phyloP scores from a whole-genome alignment of 2,797 vertebrate genomes.

The Macropodus opercularis region DNA sequence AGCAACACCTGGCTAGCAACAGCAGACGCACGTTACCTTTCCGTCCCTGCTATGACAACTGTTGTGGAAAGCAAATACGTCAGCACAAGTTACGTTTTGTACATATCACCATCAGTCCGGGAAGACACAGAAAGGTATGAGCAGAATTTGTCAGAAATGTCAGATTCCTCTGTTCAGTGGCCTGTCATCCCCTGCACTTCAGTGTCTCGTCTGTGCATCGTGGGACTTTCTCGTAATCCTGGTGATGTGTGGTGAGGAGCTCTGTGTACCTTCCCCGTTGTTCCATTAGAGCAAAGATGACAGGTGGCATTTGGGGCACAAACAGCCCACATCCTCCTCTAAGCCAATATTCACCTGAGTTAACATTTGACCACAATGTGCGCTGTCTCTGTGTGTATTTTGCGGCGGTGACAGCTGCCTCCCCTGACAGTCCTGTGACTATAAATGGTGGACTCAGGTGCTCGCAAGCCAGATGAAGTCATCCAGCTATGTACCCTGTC shows the following conservation, averaged over 20 bases:
- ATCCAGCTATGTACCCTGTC: conserved; percentile 61
- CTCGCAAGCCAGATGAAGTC: conserved; percentile 71
- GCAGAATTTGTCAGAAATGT: not conserved
- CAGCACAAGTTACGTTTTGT: not conserved
- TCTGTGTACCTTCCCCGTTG: conserved; percentile 57
- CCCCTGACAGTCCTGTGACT: conserved; percentile 54
- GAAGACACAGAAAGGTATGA: conserved; percentile 13
- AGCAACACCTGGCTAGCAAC: conserved; percentile 77
- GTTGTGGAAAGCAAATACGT: conserved; percentile 17
- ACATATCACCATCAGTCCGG: not conserved
- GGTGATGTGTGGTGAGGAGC: conserved; percentile 28
- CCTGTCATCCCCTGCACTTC: not conserved
- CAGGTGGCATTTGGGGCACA: conserved; percentile 89
- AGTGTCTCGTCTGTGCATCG: conserved; percentile 26
- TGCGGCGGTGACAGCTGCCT: conserved; percentile 67
- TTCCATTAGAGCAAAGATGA: conserved; percentile 73
- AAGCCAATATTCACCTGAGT: conserved; percentile 84
- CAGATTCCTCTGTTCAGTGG: not conserved
- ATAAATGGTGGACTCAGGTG: conserved; percentile 72
- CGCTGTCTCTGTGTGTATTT: conserved; percentile 45
- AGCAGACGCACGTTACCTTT: conserved; percentile 40
- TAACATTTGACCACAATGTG: conserved; percentile 64
- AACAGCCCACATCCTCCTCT: conserved; percentile 82
- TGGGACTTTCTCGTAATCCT: conserved; percentile 31
- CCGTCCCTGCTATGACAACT: conserved; percentile 29